Evolutionary conservation across 2,113 vertebrate genomes (phyloP), one percentile per base, ranked within the genome.

Genomic region (Toxotes chatareus): DNA sequence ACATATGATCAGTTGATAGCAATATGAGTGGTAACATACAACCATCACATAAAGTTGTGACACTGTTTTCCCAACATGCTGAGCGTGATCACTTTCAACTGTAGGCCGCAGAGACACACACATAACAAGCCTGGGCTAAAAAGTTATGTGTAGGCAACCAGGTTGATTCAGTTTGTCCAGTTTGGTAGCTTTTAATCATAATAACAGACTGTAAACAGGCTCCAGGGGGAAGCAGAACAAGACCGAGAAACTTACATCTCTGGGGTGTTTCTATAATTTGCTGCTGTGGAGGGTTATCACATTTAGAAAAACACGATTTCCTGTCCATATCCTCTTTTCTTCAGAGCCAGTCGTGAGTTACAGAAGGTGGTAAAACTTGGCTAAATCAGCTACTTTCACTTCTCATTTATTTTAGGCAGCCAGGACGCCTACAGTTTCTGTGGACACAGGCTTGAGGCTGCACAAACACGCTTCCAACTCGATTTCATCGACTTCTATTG

Each of bases 351-450:
- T 89, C 83, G 82, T 91, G 87, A 88, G 76, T 88, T 61, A 56
- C 46, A 84, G 77, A 80, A 72, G 47, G 51, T 44, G 61, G 55
- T 56, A n/a, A 76, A 87, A 90, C 83, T 88, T 88, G 71, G 38
- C 69, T 9, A n/a, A n/a, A 74, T 59, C 57, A 47, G 57, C 65
- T 67, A 71, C 57, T 79, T 84, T 80, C 55, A 77, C 70, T 84
- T 86, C 62, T 67, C 62, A 38, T 86, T 59, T 79, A 79, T 85
- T 78, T 84, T 23, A 73, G 17, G 69, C 57, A 66, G 4, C 71
- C 76, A 78, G 83, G 78, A 88, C 88, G 79, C 89, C 87, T 78
- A 82, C 88, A 70, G 23, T 69, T 46, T 63, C 13, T 61, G 70
- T 61, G 80, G 86, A 47, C 76, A 42, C 51, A 38, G 57, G 47